Percentiles rank a stretch among this genome's conserved stretches.
These are phyloP conservation scores for Megalops atlanticus DNA, from an alignment of 2,113 vertebrate species.

Conservation along the genomic window DNA sequence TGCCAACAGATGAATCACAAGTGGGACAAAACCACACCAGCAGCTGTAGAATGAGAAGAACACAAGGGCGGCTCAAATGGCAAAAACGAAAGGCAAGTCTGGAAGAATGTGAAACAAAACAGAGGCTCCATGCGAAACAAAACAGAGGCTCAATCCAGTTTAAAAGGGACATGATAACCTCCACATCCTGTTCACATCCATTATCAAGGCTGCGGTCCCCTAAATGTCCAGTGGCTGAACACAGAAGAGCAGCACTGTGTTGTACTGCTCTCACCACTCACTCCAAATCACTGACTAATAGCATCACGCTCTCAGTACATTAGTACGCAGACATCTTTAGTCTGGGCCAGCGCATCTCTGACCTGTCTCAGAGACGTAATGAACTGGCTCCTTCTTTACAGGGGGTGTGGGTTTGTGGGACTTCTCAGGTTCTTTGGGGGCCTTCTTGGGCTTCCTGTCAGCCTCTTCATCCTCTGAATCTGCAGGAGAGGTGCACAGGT, in stretches of 20 bases:
- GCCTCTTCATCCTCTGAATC: slow-evolving; percentile 82
- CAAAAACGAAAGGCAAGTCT: no score
- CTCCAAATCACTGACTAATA: neutral
- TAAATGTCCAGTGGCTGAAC: neutral
- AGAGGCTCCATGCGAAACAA: no score
- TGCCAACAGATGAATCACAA: no score
- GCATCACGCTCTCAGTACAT: neutral
- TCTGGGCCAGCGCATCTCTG: slow-evolving; percentile 38
- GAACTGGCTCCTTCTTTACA: slow-evolving; percentile 79
- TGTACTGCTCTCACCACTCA: neutral
- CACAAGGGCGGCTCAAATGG: no score
- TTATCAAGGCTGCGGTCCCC: neutral
- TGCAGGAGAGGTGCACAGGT: slow-evolving; percentile 41
- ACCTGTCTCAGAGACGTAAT: slow-evolving; percentile 95
- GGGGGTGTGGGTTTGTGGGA: slow-evolving; percentile 57
- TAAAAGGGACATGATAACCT: no score
- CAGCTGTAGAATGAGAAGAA: no score
- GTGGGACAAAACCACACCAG: no score
- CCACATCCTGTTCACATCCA: no score
- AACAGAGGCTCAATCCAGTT: no score
- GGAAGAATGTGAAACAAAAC: no score
- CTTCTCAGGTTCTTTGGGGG: slow-evolving; percentile 57
- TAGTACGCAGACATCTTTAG: no score
- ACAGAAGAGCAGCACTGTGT: no score
- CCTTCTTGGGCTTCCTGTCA: slow-evolving; percentile 74